Evolutionary conservation across 2,888 invertebrate genomes (phyloP), one percentile per base, ranked within the genome.

Genomic region (Coremacera marginata): DNA sequence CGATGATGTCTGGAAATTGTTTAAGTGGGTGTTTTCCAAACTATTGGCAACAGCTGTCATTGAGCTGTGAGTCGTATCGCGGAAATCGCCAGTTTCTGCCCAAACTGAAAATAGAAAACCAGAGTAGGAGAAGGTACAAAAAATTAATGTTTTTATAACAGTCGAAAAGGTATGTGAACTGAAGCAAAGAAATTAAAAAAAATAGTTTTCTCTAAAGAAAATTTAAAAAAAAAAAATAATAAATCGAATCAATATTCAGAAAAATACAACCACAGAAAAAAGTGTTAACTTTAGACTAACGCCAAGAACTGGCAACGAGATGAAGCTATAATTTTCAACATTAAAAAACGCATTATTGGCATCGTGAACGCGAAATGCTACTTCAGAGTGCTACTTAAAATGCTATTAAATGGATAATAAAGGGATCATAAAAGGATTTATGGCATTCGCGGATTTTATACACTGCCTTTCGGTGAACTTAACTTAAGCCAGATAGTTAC

Each of bases 1-100:
- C 73, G 94, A 89, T 77, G 91, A 90, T 72, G 91, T 90, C 85
- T 94, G 92, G 88, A 94, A 93, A 90, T 94, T 93, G 85, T 94
- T 90, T 82, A 87, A 79, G 80, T 94, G 94, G 76, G 93, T 93
- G 86, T 92, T 92, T 87, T 93, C 92, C 90, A 92, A 91, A 83
- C 91, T 90, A 84, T 91, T 91, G 81, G 92, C 91, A 85, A 92
- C 92, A 77, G 94, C 94, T 84, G 92, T 91, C 84, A 93, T 90
- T 65, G 92, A 92, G 82, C 92, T 92, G 88, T 95, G 95, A 82
- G 94, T 94, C 82, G 94, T 94, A 90, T 96, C 96, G 83, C 96
- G 93, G 90, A 96, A 96, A 91, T 96, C 96, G 81, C 95, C 95
- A 77, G 94, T 94, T 90, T 96, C 96, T 81, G 96, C 95, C 95